A percentile compares a stretch with the other conserved stretches of the same genome.
These are phyloP conservation scores for Invenusta paracnida DNA, from an alignment of 2,888 invertebrate genomes.

Conservation along the genomic window DNA sequence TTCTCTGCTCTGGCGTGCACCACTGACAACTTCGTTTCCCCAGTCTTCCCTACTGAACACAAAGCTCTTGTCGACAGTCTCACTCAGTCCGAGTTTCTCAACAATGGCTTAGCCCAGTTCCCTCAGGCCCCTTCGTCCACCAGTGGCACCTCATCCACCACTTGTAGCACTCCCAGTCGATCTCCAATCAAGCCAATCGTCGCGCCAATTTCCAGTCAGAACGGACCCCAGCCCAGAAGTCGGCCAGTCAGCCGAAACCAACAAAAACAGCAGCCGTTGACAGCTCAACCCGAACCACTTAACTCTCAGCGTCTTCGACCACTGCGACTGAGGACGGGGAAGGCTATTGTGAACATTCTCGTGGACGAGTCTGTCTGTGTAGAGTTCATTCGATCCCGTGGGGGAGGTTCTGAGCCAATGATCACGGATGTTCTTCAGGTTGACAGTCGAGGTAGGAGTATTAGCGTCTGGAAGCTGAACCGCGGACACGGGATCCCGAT, in stretches of 20 bases:
- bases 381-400: slow-evolving; percentile 6
- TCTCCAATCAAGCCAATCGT: not conserved
- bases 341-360: slow-evolving; percentile 39
- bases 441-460: not conserved
- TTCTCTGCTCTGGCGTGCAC: not conserved
- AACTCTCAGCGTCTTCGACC: slow-evolving; percentile 31
- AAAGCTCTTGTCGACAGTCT: not conserved
- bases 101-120: not conserved
- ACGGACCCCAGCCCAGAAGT: not conserved
- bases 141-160: not conserved
- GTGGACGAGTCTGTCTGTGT: slow-evolving; percentile 39
- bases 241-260: not conserved
- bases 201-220: not conserved
- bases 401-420: not conserved
- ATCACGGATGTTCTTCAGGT: not conserved
- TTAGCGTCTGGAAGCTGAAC: not conserved
- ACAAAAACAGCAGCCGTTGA: not conserved
- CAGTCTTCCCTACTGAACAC: not conserved
- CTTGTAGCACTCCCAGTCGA: not conserved
- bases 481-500: not conserved
- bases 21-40: not conserved
- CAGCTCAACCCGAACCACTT: slow-evolving; percentile 8
- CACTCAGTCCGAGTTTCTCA: not conserved
- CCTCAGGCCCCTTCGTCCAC: not conserved
- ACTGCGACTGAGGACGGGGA: slow-evolving; percentile 37